A percentile compares a stretch with the other conserved stretches of the same genome.
These are phyloP conservation scores for Sthenelais limicola DNA, from an alignment of 2,888 invertebrate species.

Conservation along the genomic window DNA sequence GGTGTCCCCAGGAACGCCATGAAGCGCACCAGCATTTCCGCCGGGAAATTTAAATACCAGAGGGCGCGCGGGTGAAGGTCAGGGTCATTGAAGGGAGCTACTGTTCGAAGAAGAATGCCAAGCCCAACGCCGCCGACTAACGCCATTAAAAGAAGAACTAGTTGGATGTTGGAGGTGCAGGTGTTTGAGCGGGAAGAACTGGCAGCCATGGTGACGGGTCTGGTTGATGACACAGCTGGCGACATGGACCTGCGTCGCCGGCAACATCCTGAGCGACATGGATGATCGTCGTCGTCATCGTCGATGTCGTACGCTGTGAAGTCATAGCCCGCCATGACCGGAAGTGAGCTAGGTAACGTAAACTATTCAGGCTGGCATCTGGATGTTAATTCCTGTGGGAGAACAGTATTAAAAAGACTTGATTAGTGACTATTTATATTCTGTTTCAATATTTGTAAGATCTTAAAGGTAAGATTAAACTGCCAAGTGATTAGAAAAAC, in stretches of 20 bases:
- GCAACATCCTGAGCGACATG: background rate
- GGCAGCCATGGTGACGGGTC: background rate
- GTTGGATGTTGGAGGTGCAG: no score
- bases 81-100: background rate
- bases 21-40: background rate
- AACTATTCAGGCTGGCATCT: background rate
- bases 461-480: no score
- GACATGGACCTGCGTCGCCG: background rate
- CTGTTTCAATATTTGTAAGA: no score
- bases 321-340: constrained; percentile 22
- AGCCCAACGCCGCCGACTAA: constrained; percentile 7
- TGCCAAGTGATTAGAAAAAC: no score
- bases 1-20: background rate
- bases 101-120: background rate
- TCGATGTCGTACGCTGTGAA: constrained; percentile 24
- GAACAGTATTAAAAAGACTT: no score
- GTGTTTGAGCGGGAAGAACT: no score
- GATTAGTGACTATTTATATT: no score
- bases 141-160: constrained; percentile 1
- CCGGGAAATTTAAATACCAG: constrained; percentile 21
- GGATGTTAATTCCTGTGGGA: no score
- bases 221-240: background rate
- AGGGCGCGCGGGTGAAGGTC: background rate
- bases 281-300: background rate
- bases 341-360: background rate